Base-by-base conservation (phyloP, 1,140 invertebrate species). In the Phthorimaea operculella region DNA sequence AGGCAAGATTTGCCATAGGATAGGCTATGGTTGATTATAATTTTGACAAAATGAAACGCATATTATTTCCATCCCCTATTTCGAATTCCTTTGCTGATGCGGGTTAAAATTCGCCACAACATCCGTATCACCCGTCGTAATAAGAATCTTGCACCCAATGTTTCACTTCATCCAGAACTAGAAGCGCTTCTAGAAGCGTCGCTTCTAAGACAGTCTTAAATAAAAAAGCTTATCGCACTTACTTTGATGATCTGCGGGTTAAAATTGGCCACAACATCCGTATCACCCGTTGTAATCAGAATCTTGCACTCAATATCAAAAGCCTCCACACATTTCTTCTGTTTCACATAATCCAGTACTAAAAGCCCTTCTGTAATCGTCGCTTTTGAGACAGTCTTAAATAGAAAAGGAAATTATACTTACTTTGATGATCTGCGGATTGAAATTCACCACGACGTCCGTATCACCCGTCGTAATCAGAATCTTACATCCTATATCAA, bases 281-380 rank as follows among this genome's bases (percentile, higher is more conserved):
- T 83, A 70, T 91, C 87, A 33, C 88, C 83, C 1, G 91, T 92
- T 2, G 90, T 91, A 1, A 93, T 87, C 51, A 92, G 66, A 17
- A 90, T 88, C 66, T 90, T 91, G 67, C 90, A 92, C 5, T 88
- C 87, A 33, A 92, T 87, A 77, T 90, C 88, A 78, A 93, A 92
- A 34, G 81, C 86, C 33, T 90, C 86, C 1, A 92, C 78, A 54
- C 90, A 88, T 59, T 87, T 74, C 53, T 76, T 76, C 17, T 87
- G 70, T 58, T 81, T 88, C 33, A 92, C 89, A 66, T 92, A 90
- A 65, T 93, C 91, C 5, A 93, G 72, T 49, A 92, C 86, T 39
- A 92, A 59, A 39, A 92, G 68, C 36, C 87, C 79, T 45, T 89
- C 85, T 33, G 80, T 79, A 34, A 88, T 68, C 12, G 69, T 50